Conservation (phyloP, 1,140 invertebrate genomes). For the Bombus picipes region DNA sequence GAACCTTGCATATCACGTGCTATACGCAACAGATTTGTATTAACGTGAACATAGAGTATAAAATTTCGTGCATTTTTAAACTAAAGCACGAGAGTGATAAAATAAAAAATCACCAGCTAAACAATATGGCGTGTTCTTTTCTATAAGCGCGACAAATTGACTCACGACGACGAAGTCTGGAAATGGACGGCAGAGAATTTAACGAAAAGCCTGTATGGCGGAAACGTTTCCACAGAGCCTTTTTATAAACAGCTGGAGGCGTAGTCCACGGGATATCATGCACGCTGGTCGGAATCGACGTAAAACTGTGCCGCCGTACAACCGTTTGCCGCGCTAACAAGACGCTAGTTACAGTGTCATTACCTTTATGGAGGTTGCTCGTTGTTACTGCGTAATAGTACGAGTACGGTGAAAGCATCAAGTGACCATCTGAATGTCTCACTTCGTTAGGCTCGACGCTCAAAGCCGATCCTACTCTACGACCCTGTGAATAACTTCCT, state of each 20-base stretch:
- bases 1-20: background rate
- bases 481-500: background rate
- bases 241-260: conserved; percentile 6
- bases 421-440: conserved; percentile 27
- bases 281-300: background rate
- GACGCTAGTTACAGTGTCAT: conserved; percentile 26
- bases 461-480: background rate
- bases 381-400: conserved; percentile 6
- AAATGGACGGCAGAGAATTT: background rate
- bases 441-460: conserved; percentile 20
- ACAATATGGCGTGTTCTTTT: background rate
- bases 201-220: background rate
- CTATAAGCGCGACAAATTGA: background rate
- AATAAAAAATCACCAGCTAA: background rate
- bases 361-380: conserved; percentile 18
- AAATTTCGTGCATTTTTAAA: background rate
- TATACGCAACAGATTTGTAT: background rate
- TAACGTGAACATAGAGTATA: background rate
- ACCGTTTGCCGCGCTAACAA: conserved; percentile 8
- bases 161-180: background rate
- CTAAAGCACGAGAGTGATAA: background rate
- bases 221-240: background rate
- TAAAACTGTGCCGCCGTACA: background rate
- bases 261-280: background rate
- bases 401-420: conserved; percentile 17